Percentiles rank a stretch among this genome's conserved stretches.
Conservation (phyloP, 2,113 vertebrate species). For the Sinocyclocheilus grahami region DNA sequence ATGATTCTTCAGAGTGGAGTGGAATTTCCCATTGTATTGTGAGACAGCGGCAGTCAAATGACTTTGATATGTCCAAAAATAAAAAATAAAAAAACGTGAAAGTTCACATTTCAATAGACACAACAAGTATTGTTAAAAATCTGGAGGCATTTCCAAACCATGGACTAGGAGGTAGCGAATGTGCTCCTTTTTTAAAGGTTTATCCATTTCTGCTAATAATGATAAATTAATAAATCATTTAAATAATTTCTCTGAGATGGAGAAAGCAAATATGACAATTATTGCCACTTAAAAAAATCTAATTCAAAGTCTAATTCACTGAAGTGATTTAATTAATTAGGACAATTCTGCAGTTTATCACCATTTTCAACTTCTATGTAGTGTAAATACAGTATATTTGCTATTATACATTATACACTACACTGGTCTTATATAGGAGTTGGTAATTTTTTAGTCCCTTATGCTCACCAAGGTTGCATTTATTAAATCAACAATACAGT, state of each 20-base stretch:
- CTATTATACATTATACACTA: too few species aligned
- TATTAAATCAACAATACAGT: neutral
- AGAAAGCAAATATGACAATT: neutral
- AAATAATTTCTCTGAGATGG: neutral
- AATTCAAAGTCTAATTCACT: too few species aligned
- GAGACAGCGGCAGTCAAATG: conserved; percentile 34
- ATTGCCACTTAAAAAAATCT: neutral
- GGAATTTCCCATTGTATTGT: conserved; percentile 66
- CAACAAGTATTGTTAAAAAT: neutral
- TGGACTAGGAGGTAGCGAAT: neutral
- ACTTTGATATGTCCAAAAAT: neutral
- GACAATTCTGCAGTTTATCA: neutral
- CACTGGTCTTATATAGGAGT: too few species aligned
- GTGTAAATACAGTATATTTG: neutral
- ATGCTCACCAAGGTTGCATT: neutral
- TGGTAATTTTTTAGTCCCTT: too few species aligned
- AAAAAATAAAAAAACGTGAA: conserved; percentile 11
- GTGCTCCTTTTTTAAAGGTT: neutral
- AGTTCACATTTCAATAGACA: conserved; percentile 3
- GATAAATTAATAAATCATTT: neutral
- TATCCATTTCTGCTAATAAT: neutral
- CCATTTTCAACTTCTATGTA: neutral
- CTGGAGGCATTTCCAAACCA: neutral
- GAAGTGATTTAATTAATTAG: neutral
- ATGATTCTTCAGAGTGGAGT: conserved; percentile 55